Conservation (phyloP, 2,113 vertebrate species). For the Coryphaenoides rupestris region DNA sequence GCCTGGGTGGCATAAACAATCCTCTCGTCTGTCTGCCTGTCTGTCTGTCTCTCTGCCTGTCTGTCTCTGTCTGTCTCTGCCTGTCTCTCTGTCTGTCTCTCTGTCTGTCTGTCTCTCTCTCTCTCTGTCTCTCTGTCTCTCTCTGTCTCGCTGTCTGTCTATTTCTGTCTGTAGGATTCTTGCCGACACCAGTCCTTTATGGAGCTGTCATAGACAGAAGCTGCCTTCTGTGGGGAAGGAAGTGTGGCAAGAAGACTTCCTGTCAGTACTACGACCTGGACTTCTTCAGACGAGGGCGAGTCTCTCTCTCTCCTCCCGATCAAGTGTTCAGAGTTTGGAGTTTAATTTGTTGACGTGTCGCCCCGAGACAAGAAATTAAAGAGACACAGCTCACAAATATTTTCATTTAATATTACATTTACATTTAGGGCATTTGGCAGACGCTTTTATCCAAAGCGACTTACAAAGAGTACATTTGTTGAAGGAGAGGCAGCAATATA, state of each 20-base stretch:
- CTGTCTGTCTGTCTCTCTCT: not conserved
- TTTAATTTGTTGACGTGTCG: not conserved
- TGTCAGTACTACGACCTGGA: slow-evolving; percentile 87
- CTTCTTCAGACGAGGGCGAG: slow-evolving; percentile 80
- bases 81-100: not conserved
- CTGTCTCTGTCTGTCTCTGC: not conserved
- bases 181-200: slow-evolving; percentile 86
- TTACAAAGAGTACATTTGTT: too few relatives aligned
- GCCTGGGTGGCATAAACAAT: too few relatives aligned
- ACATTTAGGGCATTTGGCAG: too few relatives aligned
- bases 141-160: not conserved
- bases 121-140: not conserved
- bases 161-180: slow-evolving; percentile 79
- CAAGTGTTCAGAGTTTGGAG: not conserved
- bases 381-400: too few relatives aligned
- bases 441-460: too few relatives aligned
- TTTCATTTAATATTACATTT: too few relatives aligned
- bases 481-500: too few relatives aligned
- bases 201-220: slow-evolving; percentile 86
- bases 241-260: slow-evolving; percentile 73
- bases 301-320: not conserved
- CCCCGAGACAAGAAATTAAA: too few relatives aligned
- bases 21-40: not conserved
- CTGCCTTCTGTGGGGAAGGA: slow-evolving; percentile 82
- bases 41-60: not conserved